Conservation (phyloP, 2,888 invertebrate species). For the Formica aserva region DNA sequence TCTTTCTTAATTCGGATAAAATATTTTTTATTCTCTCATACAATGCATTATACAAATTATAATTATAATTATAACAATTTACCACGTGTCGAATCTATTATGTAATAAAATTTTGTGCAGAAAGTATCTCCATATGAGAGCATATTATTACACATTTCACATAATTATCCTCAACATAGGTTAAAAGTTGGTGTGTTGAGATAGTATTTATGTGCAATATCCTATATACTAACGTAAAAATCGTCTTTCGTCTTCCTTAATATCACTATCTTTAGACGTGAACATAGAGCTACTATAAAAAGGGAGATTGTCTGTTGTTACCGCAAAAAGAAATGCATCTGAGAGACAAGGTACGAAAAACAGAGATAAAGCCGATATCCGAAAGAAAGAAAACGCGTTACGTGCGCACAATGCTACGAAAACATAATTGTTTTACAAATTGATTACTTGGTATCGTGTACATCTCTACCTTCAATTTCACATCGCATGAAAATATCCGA, state of each 20-base stretch:
- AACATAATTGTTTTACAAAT: conserved; percentile 5
- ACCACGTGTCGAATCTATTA: not conserved
- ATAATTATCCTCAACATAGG: not conserved
- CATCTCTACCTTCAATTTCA: not conserved
- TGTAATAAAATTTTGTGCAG: not conserved
- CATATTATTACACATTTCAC: conserved; percentile 16
- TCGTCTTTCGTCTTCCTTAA: conserved; percentile 44
- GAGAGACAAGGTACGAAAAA: conserved; percentile 22
- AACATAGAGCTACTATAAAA: conserved; percentile 41
- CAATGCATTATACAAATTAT: not conserved
- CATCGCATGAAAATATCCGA: not conserved
- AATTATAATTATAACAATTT: not conserved
- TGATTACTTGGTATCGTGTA: not conserved
- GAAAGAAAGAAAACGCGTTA: not conserved
- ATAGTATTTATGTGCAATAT: conserved; percentile 22
- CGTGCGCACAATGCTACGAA: not conserved
- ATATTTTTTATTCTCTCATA: not conserved
- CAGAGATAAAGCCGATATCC: not conserved
- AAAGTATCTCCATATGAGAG: not conserved
- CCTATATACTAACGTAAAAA: conserved; percentile 42
- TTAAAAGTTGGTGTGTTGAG: not conserved
- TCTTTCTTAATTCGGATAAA: not conserved
- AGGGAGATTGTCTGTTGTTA: conserved; percentile 45
- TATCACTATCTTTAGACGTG: conserved; percentile 38
- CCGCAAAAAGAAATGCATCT: conserved; percentile 44